Evolutionary conservation across 2,888 invertebrate species (phyloP).

Genomic region (Gymnosoma rotundatum): DNA sequence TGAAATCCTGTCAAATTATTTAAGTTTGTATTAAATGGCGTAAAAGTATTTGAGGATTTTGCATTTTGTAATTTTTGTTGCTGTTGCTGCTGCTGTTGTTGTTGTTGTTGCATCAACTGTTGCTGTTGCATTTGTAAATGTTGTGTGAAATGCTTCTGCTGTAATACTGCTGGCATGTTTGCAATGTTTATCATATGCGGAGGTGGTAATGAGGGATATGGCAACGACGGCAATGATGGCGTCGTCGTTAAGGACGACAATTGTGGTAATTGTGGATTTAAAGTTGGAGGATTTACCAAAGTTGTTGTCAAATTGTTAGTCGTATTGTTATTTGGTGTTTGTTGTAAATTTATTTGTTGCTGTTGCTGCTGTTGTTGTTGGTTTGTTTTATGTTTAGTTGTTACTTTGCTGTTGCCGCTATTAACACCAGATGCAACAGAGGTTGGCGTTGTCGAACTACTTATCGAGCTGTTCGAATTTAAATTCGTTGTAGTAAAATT

Average conservation of each 20-base stretch:
- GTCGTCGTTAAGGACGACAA: slow-evolving; percentile 61
- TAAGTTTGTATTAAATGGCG: slow-evolving; percentile 38
- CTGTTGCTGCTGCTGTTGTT: slow-evolving; percentile 43
- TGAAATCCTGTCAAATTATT: slow-evolving; percentile 43
- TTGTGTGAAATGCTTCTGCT: slow-evolving; percentile 65
- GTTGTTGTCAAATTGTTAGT: slow-evolving; percentile 60
- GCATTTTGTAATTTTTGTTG: slow-evolving; percentile 62
- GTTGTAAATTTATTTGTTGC: slow-evolving; percentile 69
- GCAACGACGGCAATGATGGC: slow-evolving; percentile 69
- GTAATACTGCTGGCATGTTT: slow-evolving; percentile 67
- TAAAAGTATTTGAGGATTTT: slow-evolving; percentile 39
- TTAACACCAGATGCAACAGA: slow-evolving; percentile 39
- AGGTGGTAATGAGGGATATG: slow-evolving; percentile 71
- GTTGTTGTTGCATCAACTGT: slow-evolving; percentile 69
- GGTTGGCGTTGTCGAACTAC: slow-evolving; percentile 35
- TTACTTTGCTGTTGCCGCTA: slow-evolving; percentile 27
- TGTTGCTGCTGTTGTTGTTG: slow-evolving; percentile 57
- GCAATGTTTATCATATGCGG: slow-evolving; percentile 65
- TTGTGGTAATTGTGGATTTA: slow-evolving; percentile 76
- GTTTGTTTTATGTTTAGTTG: slow-evolving; percentile 36
- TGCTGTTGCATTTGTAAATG: slow-evolving; percentile 71
- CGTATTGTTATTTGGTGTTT: slow-evolving; percentile 62
- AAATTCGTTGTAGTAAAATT: slow-evolving; percentile 76
- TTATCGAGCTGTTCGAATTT: slow-evolving; percentile 56
- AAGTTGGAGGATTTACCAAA: slow-evolving; percentile 60